Evolutionary conservation across 2,797 vertebrate genomes (phyloP).

Genomic region (Sebastes umbrosus): DNA sequence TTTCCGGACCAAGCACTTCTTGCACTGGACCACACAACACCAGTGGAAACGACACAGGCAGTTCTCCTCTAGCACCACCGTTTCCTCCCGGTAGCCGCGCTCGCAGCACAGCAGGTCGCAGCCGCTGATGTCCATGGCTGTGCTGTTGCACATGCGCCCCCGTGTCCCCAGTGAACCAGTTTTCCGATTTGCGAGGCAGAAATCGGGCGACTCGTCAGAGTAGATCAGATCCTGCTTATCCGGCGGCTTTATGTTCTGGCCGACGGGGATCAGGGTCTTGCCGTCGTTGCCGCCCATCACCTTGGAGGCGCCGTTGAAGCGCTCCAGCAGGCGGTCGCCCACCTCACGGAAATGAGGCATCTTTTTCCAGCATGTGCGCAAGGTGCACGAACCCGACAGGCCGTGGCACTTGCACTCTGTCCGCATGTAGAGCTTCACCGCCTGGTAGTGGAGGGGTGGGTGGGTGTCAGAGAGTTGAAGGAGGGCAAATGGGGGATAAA

Average conservation of each 20-base stretch:
- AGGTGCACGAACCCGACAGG: constrained; percentile 94
- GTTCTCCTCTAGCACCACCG: constrained; percentile 94
- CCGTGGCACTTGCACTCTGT: constrained; percentile 98
- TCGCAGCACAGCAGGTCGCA: constrained; percentile 97
- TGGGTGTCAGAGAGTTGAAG: constrained; percentile 5
- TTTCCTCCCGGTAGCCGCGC: constrained; percentile 91
- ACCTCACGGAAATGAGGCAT: constrained; percentile 97
- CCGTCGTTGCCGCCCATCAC: constrained; percentile 98
- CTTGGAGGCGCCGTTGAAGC: constrained; percentile 96
- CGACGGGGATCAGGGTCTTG: constrained; percentile 94
- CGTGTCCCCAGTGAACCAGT: constrained; percentile 94
- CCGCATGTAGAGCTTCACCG: constrained; percentile 95
- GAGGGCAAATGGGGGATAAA: constrained; percentile 16
- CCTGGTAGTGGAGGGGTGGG: constrained; percentile 75
- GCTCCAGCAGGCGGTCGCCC: constrained; percentile 91
- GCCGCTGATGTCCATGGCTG: constrained; percentile 94
- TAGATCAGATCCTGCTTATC: constrained; percentile 96
- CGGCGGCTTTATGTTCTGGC: constrained; percentile 94
- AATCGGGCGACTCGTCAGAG: constrained; percentile 95
- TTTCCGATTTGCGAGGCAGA: constrained; percentile 95
- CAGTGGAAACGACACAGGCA: constrained; percentile 98
- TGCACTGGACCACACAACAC: constrained; percentile 98
- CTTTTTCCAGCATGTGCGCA: constrained; percentile 98
- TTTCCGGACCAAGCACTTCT: constrained; percentile 93
- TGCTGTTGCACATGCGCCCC: constrained; percentile 95